phyloP scores from a whole-genome alignment of 2,797 vertebrate genomes.

The Lagorchestes hirsutus region DNA sequence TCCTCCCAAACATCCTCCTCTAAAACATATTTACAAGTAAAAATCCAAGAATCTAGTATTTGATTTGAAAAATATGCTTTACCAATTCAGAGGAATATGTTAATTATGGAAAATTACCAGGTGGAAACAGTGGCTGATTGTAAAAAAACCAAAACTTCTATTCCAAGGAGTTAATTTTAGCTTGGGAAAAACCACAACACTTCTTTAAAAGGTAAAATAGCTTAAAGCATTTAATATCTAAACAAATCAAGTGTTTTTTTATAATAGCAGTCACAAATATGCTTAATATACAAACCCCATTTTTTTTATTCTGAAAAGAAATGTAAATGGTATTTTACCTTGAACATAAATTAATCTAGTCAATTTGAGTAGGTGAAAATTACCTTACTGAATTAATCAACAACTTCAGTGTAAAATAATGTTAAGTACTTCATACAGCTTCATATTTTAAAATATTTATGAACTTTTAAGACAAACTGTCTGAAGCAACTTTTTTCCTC shows the following conservation, averaged over 20 bases:
- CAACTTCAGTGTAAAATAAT: conserved; percentile 76
- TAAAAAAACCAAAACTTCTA: not conserved
- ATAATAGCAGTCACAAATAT: conserved; percentile 84
- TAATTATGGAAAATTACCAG: conserved; percentile 39
- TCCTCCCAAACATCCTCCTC: conserved; percentile 5
- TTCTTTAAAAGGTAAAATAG: conserved; percentile 81
- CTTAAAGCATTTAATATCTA: conserved; percentile 81
- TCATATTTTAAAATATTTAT: conserved; percentile 76
- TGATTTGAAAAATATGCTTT: conserved; percentile 38
- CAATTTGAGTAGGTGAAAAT: conserved; percentile 74
- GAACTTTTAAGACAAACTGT: conserved; percentile 83
- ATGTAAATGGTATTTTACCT: conserved; percentile 78
- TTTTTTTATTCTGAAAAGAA: conserved; percentile 81
- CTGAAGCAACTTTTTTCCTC: conserved; percentile 79
- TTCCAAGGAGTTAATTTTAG: conserved; percentile 41
- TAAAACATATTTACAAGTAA: conserved; percentile 41
- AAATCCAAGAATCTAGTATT: conserved; percentile 6
- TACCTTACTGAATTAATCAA: conserved; percentile 75
- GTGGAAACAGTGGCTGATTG: not conserved
- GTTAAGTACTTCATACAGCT: conserved; percentile 74
- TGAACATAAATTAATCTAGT: conserved; percentile 83
- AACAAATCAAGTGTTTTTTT: conserved; percentile 78
- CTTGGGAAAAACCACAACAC: conserved; percentile 67
- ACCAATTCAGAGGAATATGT: not conserved
- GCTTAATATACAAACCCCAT: conserved; percentile 82